Base-by-base conservation (phyloP, 2,888 invertebrate species). In the Epistrophe eligans region DNA sequence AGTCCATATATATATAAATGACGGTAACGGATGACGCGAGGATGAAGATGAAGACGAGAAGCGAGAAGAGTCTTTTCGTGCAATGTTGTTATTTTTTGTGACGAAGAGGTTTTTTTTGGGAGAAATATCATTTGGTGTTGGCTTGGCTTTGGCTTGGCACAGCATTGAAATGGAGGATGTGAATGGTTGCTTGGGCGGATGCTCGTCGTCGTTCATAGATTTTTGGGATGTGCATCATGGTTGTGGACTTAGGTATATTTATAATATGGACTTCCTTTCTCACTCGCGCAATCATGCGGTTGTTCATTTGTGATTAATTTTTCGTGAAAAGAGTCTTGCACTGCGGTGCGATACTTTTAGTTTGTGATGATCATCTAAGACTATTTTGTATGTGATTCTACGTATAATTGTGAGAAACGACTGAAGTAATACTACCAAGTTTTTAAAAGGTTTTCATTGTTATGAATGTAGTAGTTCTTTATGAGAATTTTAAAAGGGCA, bases 101-200 rank as follows among this genome's bases (percentile, higher is more conserved):
- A 66, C 66, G 58, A 77, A 35, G 60, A 24, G 17, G 43, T 11
- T 24, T 24, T 24, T 62, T 52, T 45, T 43, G 66, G 73, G 58
- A 60, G 35, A 72, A 79, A 79, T 73, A 79, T 79, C 40, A 38
- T 52, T 62, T 50, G 17, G 52, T 48, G 50, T 62, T 45, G 58
- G 52, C 40, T 48, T n/a, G n/a, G n/a, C n/a, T n/a, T n/a, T n/a
- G n/a, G n/a, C n/a, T 58, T 35, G 48, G 57, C 62, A 57, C 55
- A 55, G 64, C 71, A 74, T 70, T 58, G 67, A 38, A 35, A 70
- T 70, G 15, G 74, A 76, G 71, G 76, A 66, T 76, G 71, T 80
- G 76, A 82, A 60, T 80, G 76, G 70, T 38, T 74, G 76, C 70
- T 79, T 82, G 85, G 85, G 85, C 85, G 85, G 85, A 85, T 81